Evolutionary conservation across 2,113 vertebrate species (phyloP).

Genomic region (Carassius carassius): DNA sequence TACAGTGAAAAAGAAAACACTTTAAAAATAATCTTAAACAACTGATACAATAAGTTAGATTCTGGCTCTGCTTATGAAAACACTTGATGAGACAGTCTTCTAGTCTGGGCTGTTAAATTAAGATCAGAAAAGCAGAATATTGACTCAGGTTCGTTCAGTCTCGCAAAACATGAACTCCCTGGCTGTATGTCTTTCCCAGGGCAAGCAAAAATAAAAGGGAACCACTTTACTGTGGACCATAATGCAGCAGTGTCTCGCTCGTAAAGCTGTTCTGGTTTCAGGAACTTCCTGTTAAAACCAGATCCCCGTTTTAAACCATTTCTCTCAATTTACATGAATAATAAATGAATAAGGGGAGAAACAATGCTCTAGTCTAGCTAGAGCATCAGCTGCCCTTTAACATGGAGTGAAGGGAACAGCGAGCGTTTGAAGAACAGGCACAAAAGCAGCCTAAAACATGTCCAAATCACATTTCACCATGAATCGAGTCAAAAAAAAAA

Average conservation of each 20-base stretch:
- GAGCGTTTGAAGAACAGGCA: neutral
- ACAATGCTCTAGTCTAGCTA: neutral
- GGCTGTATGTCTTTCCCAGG: neutral
- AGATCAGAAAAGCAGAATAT: neutral
- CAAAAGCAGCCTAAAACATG: neutral
- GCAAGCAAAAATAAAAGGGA: neutral
- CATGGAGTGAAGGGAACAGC: neutral
- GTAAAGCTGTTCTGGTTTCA: neutral
- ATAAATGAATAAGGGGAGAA: slow-evolving; percentile 22
- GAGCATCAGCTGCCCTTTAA: neutral
- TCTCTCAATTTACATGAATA: slow-evolving; percentile 26
- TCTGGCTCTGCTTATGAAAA: neutral
- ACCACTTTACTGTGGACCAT: neutral
- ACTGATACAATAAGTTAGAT: slow-evolving; percentile 53
- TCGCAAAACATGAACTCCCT: neutral
- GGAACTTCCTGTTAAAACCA: neutral
- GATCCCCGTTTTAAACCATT: neutral
- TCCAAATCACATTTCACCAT: neutral
- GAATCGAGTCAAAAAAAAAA: neutral
- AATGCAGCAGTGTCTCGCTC: neutral
- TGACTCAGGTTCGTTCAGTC: neutral
- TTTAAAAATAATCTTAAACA: slow-evolving; percentile 32
- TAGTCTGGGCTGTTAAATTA: slow-evolving; percentile 16
- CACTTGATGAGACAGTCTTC: slow-evolving; percentile 6
- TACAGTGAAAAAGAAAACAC: slow-evolving; percentile 33